Conservation (phyloP, 2,113 vertebrate species). For the Pterocles orientalis region DNA sequence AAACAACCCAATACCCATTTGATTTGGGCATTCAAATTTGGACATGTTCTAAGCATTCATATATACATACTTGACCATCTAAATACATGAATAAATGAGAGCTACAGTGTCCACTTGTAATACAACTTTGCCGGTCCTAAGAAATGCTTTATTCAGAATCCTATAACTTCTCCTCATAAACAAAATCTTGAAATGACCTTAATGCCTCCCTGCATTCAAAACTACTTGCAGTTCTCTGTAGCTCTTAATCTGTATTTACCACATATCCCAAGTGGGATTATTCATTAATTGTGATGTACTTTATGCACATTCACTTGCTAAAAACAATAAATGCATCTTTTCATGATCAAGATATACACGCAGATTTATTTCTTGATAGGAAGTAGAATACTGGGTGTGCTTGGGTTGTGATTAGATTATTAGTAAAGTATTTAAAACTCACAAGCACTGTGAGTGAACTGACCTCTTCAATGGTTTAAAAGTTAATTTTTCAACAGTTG, state of each 20-base stretch:
- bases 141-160: conserved; percentile 7
- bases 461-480: background rate
- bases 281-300: background rate
- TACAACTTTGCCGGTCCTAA: background rate
- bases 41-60: background rate
- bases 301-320: background rate
- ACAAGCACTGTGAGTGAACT: background rate
- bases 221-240: conserved; percentile 24
- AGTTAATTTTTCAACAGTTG: conserved; percentile 24
- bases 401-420: background rate
- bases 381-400: background rate
- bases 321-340: background rate
- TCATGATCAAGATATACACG: background rate
- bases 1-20: background rate
- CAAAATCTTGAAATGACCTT: background rate
- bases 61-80: background rate
- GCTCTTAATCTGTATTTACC: conserved; percentile 49
- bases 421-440: background rate
- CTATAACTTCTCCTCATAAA: background rate
- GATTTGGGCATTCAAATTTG: background rate
- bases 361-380: background rate
- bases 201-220: background rate
- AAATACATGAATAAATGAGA: background rate
- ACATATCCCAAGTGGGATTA: background rate
- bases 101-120: background rate